These are phyloP conservation scores for Dexiosoma caninum DNA, from an alignment of 2,888 invertebrate species.

Conservation along the genomic window DNA sequence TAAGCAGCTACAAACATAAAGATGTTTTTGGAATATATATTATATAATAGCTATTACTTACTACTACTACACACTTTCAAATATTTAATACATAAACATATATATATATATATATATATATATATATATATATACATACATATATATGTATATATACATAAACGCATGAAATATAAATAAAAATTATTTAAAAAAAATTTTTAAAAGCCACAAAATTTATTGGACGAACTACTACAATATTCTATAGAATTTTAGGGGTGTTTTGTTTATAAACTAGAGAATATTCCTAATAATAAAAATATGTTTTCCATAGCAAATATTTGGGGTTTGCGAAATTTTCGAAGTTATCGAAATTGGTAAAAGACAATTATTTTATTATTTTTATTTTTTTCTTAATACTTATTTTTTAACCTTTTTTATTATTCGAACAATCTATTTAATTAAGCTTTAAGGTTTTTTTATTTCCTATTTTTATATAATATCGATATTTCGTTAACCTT, in stretches of 20 bases:
- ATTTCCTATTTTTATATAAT: no score
- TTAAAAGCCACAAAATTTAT: conserved; percentile 26
- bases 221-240: background rate
- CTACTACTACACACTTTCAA: conserved; percentile 60
- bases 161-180: conserved; percentile 59
- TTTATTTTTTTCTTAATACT: no score
- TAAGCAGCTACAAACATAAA: conserved; percentile 62
- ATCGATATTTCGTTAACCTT: no score
- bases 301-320: no score
- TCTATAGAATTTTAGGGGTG: background rate
- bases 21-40: conserved; percentile 61
- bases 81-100: conserved; percentile 62
- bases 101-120: conserved; percentile 57
- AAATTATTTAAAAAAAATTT: conserved; percentile 36
- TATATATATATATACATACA: conserved; percentile 57
- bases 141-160: conserved; percentile 49
- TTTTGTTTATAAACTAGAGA: conserved; percentile 11
- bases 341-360: no score
- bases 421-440: no score
- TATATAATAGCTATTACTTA: conserved; percentile 60
- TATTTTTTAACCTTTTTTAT: no score
- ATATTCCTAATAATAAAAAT: no score
- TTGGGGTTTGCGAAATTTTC: no score
- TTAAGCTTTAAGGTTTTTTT: no score
- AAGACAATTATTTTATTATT: no score